Evolutionary conservation across 2,888 invertebrate genomes (phyloP), one percentile per base, ranked within the genome.

Genomic region (Drosophila ezoana): DNA sequence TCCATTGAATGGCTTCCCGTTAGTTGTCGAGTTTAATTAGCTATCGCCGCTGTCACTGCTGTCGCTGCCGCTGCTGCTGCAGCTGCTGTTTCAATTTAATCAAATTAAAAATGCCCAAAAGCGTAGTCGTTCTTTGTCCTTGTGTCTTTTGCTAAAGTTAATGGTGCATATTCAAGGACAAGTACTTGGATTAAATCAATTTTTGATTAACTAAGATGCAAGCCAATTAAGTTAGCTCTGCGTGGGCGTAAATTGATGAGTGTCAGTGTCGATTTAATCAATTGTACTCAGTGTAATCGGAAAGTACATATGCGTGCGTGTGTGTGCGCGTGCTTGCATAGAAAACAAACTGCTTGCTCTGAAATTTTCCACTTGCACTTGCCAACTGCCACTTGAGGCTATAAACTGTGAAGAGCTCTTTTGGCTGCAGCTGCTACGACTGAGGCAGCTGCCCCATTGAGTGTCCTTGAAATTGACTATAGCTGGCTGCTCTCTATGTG

Each of bases 371-470:
- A 79, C 87, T 85, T 79, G 79, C 81, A 86, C 82, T 85, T 81
- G 72, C 84, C 89, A 86, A 83, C 79, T 83, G 79, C 73, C 87
- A 87, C 89, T 89, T 70, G 67, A 77, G 73, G 83, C 83, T 87
- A 79, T 87, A 85, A 85, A 89, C 87, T 87, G 80, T 87, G 79
- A 81, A 86, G 85, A 72, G 87, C 87, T 59, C 81, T 87, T 87
- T 68, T 72, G 70, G 70, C 67, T 79, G 54, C 59, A 54, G 59
- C 64, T 60, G 51, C 63, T 28, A 20, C 56, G 52, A 63, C 66
- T 82, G 63, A 72, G 72, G 76, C 80, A 82, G 85, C 87, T 87
- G 87, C 73, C 70, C 81, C 89, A 81, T 80, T 58, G 78, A 86
- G 85, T 74, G 89, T 69, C 77, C 89, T 87, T 87, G 85, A 87